These are phyloP conservation scores for Penaeus vannamei DNA, from an alignment of 1,140 invertebrate species.

Conservation along the genomic window DNA sequence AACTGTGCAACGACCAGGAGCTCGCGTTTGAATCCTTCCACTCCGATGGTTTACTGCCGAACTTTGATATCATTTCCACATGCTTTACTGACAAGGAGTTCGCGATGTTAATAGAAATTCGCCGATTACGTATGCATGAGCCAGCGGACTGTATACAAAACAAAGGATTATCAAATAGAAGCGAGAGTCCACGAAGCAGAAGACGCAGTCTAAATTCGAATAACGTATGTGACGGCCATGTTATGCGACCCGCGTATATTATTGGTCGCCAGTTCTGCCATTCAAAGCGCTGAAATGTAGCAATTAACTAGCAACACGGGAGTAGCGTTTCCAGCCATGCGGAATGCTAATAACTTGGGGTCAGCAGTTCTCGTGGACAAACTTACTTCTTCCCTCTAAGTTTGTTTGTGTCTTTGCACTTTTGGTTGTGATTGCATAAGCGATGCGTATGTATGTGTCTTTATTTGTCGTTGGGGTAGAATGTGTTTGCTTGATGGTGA, in stretches of 20 bases:
- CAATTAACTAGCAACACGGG: neutral
- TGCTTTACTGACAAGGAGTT: neutral
- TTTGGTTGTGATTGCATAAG: too few relatives aligned
- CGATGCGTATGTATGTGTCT: too few relatives aligned
- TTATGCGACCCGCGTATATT: neutral
- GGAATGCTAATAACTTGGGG: constrained; percentile 10
- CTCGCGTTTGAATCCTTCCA: too few relatives aligned
- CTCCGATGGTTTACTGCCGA: too few relatives aligned
- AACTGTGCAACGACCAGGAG: neutral
- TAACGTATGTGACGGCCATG: constrained; percentile 19
- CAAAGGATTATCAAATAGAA: too few relatives aligned
- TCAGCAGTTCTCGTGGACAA: neutral
- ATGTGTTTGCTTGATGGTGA: too few relatives aligned
- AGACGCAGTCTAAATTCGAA: neutral
- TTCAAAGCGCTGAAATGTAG: constrained; percentile 1
- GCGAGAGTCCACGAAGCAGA: neutral
- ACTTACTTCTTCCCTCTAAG: neutral
- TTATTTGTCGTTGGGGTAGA: too few relatives aligned
- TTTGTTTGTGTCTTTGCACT: too few relatives aligned
- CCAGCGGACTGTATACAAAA: too few relatives aligned
- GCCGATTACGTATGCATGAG: too few relatives aligned
- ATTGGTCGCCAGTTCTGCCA: constrained; percentile 10
- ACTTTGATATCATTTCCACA: neutral
- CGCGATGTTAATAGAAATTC: too few relatives aligned
- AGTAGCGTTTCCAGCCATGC: neutral